A percentile compares a stretch with the other conserved stretches of the same genome.
Evolutionary conservation across 2,888 invertebrate genomes (phyloP).

Genomic region (Eupithecia subumbrata): DNA sequence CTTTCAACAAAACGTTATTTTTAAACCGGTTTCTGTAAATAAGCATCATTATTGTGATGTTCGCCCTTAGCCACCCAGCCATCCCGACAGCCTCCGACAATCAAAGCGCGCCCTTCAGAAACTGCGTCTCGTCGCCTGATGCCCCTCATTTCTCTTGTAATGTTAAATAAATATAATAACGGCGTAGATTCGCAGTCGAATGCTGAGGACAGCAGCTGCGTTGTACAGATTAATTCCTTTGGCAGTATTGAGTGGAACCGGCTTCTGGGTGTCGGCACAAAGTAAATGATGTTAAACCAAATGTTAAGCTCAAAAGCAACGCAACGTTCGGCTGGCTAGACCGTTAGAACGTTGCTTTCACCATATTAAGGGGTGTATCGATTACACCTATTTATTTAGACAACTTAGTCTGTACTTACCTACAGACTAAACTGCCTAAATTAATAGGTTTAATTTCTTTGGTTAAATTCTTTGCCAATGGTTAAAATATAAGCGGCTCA

Average conservation of each 20-base stretch:
- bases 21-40: slow-evolving; percentile 40
- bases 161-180: slow-evolving; percentile 34
- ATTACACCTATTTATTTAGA: too few species aligned
- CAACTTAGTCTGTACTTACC: neutral
- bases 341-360: neutral
- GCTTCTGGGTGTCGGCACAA: slow-evolving; percentile 28
- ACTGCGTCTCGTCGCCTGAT: slow-evolving; percentile 28
- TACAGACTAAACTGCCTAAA: too few species aligned
- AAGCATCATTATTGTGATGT: slow-evolving; percentile 36
- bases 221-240: slow-evolving; percentile 35
- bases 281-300: slow-evolving; percentile 30
- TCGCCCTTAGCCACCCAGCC: slow-evolving; percentile 25
- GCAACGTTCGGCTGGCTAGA: slow-evolving; percentile 16
- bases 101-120: slow-evolving; percentile 30
- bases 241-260: slow-evolving; percentile 30
- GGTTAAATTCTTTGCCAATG: too few species aligned
- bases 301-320: slow-evolving; percentile 40
- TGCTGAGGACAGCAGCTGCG: slow-evolving; percentile 36
- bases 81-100: slow-evolving; percentile 21
- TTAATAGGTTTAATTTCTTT: too few species aligned
- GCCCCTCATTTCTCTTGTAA: slow-evolving; percentile 27
- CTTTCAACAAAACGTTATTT: slow-evolving; percentile 46
- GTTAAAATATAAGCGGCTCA: too few species aligned
- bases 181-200: slow-evolving; percentile 32
- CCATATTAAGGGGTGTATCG: neutral